Evolutionary conservation across 2,113 vertebrate genomes (phyloP).

Genomic region (Phycodurus eques): DNA sequence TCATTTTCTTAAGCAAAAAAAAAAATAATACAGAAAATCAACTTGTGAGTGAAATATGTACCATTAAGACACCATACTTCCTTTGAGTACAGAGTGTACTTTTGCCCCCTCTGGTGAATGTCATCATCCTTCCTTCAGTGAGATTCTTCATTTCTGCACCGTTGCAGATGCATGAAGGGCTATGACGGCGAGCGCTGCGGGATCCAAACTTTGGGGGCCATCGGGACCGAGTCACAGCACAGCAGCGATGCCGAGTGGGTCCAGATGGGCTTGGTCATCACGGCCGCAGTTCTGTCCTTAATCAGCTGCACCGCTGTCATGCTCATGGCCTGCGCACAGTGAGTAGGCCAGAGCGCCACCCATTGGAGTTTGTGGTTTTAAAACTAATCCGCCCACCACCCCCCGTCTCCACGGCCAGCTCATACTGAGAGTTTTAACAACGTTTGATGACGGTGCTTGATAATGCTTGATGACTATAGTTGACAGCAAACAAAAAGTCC

Average conservation of each 20-base stretch:
- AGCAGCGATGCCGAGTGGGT: constrained; percentile 35
- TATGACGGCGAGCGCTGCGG: constrained; percentile 74
- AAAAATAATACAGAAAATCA: too few relatives aligned
- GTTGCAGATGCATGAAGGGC: constrained; percentile 69
- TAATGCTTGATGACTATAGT: too few relatives aligned
- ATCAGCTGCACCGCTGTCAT: constrained; percentile 74
- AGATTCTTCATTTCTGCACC: neutral
- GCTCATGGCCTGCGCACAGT: constrained; percentile 76
- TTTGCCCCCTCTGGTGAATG: too few relatives aligned
- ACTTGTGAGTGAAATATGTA: too few relatives aligned
- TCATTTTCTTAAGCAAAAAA: too few relatives aligned
- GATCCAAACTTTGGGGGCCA: constrained; percentile 61
- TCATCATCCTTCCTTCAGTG: neutral
- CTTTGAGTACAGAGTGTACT: too few relatives aligned
- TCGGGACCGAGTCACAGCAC: neutral
- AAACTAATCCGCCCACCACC: too few relatives aligned
- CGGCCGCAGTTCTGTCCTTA: constrained; percentile 72
- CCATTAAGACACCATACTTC: too few relatives aligned
- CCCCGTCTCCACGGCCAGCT: too few relatives aligned
- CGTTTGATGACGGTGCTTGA: too few relatives aligned
- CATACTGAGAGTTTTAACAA: too few relatives aligned
- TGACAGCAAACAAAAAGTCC: too few relatives aligned
- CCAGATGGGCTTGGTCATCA: constrained; percentile 69
- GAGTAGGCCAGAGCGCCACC: constrained; percentile 31
- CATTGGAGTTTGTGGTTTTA: neutral